Evolutionary conservation across 1,140 invertebrate genomes (phyloP), one percentile per base, ranked within the genome.

Genomic region (Bursaphelenchus mucronatus): DNA sequence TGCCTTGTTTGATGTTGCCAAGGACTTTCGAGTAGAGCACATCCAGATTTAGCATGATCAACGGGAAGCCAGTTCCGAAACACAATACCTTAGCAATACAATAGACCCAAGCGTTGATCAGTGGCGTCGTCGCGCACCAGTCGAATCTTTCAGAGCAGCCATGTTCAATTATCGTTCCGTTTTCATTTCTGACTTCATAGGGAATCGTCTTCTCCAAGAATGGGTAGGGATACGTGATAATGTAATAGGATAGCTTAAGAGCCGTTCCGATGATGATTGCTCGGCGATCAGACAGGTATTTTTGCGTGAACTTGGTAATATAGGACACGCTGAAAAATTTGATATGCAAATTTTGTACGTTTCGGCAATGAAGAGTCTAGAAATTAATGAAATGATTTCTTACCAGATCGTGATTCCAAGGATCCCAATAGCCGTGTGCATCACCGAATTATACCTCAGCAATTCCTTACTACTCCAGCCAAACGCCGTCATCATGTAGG

Each of bases 401-500:
- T 50, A 56, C 15, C 8, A 13, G 17, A 39, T 55, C 21, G 53
- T 21, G 19, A 67, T n/a, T 54, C 62, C 62, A 55, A 68, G 61
- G 6, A 0, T 4, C 41, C 52, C 39, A 17, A 49, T 67, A 30
- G 43, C 19, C 49, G 17, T 51, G 10, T 39, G 44, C 65, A 67
- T 54, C 4, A 68, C 15, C 10, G 66, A 68, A 15, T 17, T 17
- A 39, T 67, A 68, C 11, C 19, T 45, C 6, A 67, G 64, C 7
- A 30, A 57, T 17, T 67, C 64, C 21, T 43, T n/a, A 17, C 13
- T 39, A 15, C 13, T 67, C 65, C 50, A 66, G 46, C 41, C 44
- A 57, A 67, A 67, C 3, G 51, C 65, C 11, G 66, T 11, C 65
- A 55, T 53, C 3, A 67, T 30, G 46, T 67, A 67, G 44, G 66